phyloP scores from a whole-genome alignment of 2,888 invertebrate genomes.

The Philereme transversata region DNA sequence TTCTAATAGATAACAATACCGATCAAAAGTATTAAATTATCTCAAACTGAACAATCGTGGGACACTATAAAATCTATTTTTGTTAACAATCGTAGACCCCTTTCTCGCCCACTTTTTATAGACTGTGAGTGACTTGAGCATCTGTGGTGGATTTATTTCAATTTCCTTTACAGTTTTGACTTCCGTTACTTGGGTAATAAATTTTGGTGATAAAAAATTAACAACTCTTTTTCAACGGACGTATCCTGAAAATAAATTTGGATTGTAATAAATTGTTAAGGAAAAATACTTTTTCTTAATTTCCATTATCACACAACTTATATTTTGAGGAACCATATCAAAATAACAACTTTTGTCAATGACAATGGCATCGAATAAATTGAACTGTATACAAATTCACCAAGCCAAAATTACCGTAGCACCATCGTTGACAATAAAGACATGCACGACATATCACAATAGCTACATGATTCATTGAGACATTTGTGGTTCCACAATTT shows the following conservation, averaged over 20 bases:
- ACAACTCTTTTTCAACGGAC: constrained; percentile 58
- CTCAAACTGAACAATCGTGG: constrained; percentile 12
- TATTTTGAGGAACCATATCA: no score
- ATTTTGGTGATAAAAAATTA: constrained; percentile 72
- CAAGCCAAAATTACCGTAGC: no score
- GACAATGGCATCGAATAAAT: no score
- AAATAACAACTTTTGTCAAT: no score
- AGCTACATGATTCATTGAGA: no score
- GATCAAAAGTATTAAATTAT: constrained; percentile 5
- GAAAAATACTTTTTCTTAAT: no score
- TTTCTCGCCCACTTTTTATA: constrained; percentile 70
- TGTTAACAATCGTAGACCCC: constrained; percentile 67
- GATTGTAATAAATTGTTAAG: background rate
- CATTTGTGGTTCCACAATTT: background rate
- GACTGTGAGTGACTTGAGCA: constrained; percentile 75
- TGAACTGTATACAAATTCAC: no score
- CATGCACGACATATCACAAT: no score
- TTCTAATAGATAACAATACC: background rate
- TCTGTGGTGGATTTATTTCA: constrained; percentile 78
- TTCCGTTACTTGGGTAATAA: constrained; percentile 71
- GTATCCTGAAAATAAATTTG: constrained; percentile 43
- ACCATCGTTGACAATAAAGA: no score
- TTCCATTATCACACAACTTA: no score
- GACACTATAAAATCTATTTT: constrained; percentile 55
- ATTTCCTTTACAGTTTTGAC: constrained; percentile 75